Evolutionary conservation across 1,140 invertebrate genomes (phyloP).

Genomic region (Drosophila arizonae): DNA sequence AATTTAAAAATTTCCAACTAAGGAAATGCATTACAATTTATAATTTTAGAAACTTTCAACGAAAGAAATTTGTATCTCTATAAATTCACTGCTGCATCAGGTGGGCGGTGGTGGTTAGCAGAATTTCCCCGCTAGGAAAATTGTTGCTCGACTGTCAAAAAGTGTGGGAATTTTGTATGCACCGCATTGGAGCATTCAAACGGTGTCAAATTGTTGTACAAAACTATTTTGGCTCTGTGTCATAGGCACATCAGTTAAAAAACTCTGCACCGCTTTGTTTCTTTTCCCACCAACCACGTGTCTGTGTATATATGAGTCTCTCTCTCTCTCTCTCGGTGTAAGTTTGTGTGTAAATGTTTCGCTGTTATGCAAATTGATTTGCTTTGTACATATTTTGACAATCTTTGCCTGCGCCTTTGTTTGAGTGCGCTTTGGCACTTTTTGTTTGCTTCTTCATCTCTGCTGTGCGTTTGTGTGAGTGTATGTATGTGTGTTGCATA

Average conservation of each 20-base stretch:
- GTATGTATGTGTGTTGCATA: conserved; percentile 32
- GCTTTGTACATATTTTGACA: conserved; percentile 75
- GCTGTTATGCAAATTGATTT: conserved; percentile 77
- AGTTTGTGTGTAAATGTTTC: conserved; percentile 35
- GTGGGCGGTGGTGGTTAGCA: conserved; percentile 17
- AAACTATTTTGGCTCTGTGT: conserved; percentile 47
- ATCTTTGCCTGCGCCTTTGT: conserved; percentile 64
- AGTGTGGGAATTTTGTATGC: conserved; percentile 39
- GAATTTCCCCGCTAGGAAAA: conserved; percentile 40
- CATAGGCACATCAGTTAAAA: conserved; percentile 36
- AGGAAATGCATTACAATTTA: conserved; percentile 6
- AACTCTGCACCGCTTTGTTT: conserved; percentile 43
- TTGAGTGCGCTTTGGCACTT: conserved; percentile 41
- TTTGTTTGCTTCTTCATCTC: conserved; percentile 22
- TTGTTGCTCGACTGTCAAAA: conserved; percentile 12
- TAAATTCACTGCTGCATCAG: conserved; percentile 10
- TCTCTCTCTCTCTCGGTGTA: background rate
- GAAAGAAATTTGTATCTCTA: background rate
- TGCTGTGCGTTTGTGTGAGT: conserved; percentile 22
- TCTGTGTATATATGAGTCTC: background rate
- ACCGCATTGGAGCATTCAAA: conserved; percentile 29
- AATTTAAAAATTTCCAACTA: conserved; percentile 18
- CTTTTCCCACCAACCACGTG: conserved; percentile 59
- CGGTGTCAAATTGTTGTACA: conserved; percentile 48
- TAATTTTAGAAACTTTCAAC: background rate